Base-by-base conservation (phyloP, 37 sponge, comb jelly and placozoan species). In the Theonella swinhoei region DNA sequence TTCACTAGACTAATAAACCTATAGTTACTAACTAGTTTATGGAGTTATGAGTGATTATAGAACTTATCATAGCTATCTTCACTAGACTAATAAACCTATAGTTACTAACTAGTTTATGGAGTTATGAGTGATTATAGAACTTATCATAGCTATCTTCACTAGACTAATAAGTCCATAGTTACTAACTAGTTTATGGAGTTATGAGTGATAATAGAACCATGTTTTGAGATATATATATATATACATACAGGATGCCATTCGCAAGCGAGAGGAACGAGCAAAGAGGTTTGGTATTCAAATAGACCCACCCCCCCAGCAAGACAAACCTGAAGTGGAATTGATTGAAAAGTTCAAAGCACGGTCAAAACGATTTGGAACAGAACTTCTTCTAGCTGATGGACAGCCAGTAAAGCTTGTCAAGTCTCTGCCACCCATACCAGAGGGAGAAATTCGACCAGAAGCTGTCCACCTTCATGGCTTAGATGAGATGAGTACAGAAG, bases 401-500 rank as follows among this genome's bases (percentile, higher is more conserved):
- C 54, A 47, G 54, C 54, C 54, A 47, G 54, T 47, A 47, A 47
- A 47, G 54, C 24, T 75, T 19, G 39, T 75, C 29, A 1, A 29
- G 41, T 5, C 80, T 28, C 25, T 60, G 31, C 32, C 39, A 62
- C 60, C 41, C 8, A 25, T 62, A 19, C 64, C 32, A 24, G 28
- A 19, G 38, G 80, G 68, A 25, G 72, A 40, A 22, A 19, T 42
- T 33, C 73, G 95, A 85, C 82, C 78, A 14, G 91, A 90, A 0
- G 90, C 88, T 34, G 37, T 94, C 23, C 81, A 85, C 42, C 64
- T 94, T 35, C 72, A 78, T 64, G 95, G 95, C 3, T 84, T 88
- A 14, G 91, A 94, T 64, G 89, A 94, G 3, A 83, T 94, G 88
- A 78, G 85, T 41, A 90, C 88, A 20, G 42, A 71, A 20, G 95